Evolutionary conservation across 2,888 invertebrate genomes (phyloP), one percentile per base, ranked within the genome.

Genomic region (Galerucella nymphaeae): DNA sequence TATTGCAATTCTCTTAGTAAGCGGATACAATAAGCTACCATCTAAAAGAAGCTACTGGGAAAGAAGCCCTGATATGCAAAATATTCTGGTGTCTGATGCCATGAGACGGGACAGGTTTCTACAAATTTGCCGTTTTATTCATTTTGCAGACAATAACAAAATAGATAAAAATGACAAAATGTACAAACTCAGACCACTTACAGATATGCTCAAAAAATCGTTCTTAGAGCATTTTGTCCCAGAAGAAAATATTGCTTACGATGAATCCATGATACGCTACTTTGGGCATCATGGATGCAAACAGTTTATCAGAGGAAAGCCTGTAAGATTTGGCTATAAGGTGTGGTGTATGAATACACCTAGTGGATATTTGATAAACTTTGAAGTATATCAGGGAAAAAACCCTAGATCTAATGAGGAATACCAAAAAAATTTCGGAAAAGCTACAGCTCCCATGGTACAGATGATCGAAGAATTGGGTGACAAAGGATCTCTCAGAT

Each of bases 321-420:
- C 23, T 30, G 23, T 30, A 30, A 30, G 23, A 30, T 30, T 30
- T 30, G 23, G 23, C 23, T 30, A 30, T 30, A 30, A 30, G 23
- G 23, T 30, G 23, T 30, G 23, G 23, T 30, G 23, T 30, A 30
- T 30, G 23, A 30, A 30, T 30, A 30, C 23, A 30, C 23, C 23
- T 30, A 30, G 23, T 30, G 69, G 69, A 53, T 72, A 72, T 18
- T 18, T 72, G n/a, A 61, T 69, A 53, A 57, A 71, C 48, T 75
- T 70, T 30, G 70, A 75, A 50, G 42, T 77, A 64, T 76, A 77
- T 53, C 75, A 77, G 64, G 73, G 70, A 50, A 72, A 45, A 68
- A 58, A 11, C 11, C 42, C 13, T 61, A 20, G 57, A 57, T 61
- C 58, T 68, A 55, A 38, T 55, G 30, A 38, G 14, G 66, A 55